Evolutionary conservation across 2,888 invertebrate genomes (phyloP).

Genomic region (Orthonevra nobilis): DNA sequence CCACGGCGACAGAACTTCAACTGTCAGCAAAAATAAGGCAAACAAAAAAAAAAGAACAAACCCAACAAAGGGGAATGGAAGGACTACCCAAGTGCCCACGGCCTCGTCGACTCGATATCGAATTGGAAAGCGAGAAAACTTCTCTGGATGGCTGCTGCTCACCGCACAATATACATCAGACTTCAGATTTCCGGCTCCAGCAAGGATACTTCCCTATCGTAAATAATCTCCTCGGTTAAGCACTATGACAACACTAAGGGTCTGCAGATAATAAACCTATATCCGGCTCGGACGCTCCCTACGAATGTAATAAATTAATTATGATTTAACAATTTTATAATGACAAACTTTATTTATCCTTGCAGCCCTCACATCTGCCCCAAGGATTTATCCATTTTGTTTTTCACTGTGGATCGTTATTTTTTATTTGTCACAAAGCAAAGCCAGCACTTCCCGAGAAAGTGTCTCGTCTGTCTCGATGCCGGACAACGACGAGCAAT

Average conservation of each 20-base stretch:
- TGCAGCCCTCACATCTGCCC: not conserved
- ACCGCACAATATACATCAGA: conserved; percentile 26
- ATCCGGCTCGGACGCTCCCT: not conserved
- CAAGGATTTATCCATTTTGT: conserved; percentile 5
- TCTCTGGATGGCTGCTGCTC: conserved; percentile 20
- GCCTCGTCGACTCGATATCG: too few relatives aligned
- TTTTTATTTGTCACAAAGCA: too few relatives aligned
- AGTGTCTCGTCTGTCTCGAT: conserved; percentile 3
- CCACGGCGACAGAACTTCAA: conserved; percentile 7
- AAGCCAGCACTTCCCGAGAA: conserved; percentile 41
- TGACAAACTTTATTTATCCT: conserved; percentile 7
- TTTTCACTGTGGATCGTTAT: not conserved
- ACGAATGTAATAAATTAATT: conserved; percentile 55
- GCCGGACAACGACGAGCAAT: too few relatives aligned
- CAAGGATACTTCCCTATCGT: conserved; percentile 8
- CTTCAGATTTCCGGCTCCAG: too few relatives aligned
- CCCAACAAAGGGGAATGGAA: too few relatives aligned
- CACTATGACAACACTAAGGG: conserved; percentile 32
- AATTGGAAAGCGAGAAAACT: conserved; percentile 32
- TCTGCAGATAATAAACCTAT: conserved; percentile 41
- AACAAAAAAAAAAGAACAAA: not conserved
- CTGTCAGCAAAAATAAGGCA: conserved; percentile 34
- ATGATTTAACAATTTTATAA: conserved; percentile 30
- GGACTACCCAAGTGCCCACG: too few relatives aligned
- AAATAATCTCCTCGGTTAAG: conserved; percentile 49